A percentile compares a stretch with the other conserved stretches of the same genome.
phyloP scores from a whole-genome alignment of 2,888 invertebrate species.

The Plagodis dolabraria region DNA sequence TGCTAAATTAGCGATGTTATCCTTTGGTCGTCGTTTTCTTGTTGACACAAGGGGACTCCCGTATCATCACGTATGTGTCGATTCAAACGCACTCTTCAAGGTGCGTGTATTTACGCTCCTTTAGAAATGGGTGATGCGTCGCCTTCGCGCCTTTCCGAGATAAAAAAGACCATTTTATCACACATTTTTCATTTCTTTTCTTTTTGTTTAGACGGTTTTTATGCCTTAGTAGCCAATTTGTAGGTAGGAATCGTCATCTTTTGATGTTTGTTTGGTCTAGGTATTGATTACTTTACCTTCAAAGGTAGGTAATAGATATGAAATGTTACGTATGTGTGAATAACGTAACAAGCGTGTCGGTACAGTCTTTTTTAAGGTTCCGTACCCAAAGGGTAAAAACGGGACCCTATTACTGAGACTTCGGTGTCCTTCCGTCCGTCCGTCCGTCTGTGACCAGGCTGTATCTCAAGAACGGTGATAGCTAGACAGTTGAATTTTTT shows the following conservation, averaged over 20 bases:
- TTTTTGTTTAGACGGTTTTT: conserved; percentile 40
- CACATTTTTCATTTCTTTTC: conserved; percentile 50
- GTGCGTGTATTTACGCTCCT: conserved; percentile 78
- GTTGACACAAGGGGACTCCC: conserved; percentile 49
- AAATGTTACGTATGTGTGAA: no score
- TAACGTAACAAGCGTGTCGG: no score
- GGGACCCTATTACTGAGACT: no score
- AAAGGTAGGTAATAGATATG: no score
- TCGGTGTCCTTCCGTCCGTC: no score
- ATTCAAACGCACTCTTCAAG: conserved; percentile 74
- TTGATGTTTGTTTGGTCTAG: conserved; percentile 5
- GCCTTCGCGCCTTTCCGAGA: conserved; percentile 66
- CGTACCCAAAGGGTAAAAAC: no score
- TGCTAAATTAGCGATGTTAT: conserved; percentile 39
- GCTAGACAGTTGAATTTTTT: no score
- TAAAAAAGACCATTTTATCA: conserved; percentile 66
- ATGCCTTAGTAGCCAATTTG: conserved; percentile 9
- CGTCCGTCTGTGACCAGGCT: no score
- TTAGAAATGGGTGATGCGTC: conserved; percentile 78
- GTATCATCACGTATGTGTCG: conserved; percentile 59
- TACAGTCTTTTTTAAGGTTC: no score
- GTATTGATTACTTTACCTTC: no score
- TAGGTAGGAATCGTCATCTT: not conserved
- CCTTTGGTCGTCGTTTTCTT: conserved; percentile 38
- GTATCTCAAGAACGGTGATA: no score